These are phyloP conservation scores for Dolomedes plantarius DNA, from an alignment of 2,888 invertebrate genomes.

Conservation along the genomic window DNA sequence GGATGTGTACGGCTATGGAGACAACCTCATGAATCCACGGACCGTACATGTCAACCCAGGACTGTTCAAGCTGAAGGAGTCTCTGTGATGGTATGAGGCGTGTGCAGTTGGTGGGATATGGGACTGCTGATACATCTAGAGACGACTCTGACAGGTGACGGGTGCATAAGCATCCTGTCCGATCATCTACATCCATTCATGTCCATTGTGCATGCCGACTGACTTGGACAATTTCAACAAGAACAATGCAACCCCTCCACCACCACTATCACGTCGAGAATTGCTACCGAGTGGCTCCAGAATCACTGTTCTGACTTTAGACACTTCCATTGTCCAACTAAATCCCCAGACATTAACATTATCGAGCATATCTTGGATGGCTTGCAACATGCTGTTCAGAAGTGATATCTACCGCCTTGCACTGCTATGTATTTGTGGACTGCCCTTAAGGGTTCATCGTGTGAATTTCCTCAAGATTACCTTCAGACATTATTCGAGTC, in stretches of 20 bases:
- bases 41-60: not conserved
- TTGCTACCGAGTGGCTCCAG: not conserved
- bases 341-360: not conserved
- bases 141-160: slow-evolving; percentile 7
- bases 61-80: not conserved
- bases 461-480: no score
- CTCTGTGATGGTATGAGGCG: not conserved
- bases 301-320: not conserved
- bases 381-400: not conserved
- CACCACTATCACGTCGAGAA: not conserved
- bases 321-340: not conserved
- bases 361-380: not conserved
- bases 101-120: not conserved
- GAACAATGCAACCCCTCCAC: not conserved
- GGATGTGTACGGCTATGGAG: not conserved
- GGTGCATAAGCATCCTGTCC: not conserved
- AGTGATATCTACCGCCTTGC: no score
- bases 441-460: no score
- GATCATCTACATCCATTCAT: not conserved
- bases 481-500: no score
- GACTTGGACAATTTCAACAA: not conserved
- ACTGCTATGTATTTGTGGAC: no score
- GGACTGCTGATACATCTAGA: not conserved
- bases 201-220: not conserved
- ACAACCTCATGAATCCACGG: not conserved